These are phyloP conservation scores for Vulpes ferrilata DNA, from an alignment of 2,113 vertebrate genomes.

Conservation along the genomic window DNA sequence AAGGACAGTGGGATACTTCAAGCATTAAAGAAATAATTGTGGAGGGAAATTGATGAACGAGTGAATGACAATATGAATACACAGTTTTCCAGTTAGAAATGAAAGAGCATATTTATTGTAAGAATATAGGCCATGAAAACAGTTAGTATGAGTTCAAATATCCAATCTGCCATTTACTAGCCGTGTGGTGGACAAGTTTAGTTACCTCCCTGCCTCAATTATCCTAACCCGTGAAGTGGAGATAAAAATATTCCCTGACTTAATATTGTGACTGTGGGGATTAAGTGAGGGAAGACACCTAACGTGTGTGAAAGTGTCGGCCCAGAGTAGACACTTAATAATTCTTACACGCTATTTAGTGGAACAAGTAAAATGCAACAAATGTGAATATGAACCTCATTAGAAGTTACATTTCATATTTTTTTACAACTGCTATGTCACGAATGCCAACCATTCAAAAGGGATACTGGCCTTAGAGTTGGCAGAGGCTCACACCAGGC, in stretches of 20 bases:
- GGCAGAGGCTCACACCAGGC: neutral
- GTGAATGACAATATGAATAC: neutral
- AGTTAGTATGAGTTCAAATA: neutral
- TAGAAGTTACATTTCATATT: neutral
- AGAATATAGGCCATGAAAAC: rapidly evolving
- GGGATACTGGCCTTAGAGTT: too few relatives aligned
- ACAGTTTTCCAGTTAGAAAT: neutral
- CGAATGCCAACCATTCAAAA: rapidly evolving
- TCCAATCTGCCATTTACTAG: neutral
- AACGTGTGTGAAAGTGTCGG: neutral
- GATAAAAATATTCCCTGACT: neutral
- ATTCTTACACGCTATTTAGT: neutral
- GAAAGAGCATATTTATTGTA: neutral
- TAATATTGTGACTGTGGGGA: neutral
- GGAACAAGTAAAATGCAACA: neutral
- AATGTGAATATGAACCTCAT: neutral
- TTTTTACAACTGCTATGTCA: neutral
- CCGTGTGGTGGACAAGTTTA: rapidly evolving
- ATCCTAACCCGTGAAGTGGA: neutral
- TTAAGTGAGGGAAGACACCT: neutral
- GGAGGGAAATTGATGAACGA: neutral
- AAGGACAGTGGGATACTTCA: neutral
- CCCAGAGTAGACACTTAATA: rapidly evolving
- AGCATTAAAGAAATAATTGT: neutral
- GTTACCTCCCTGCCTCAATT: neutral